Evolutionary conservation across 2,888 invertebrate species (phyloP).

Genomic region (Apamea epomidion): DNA sequence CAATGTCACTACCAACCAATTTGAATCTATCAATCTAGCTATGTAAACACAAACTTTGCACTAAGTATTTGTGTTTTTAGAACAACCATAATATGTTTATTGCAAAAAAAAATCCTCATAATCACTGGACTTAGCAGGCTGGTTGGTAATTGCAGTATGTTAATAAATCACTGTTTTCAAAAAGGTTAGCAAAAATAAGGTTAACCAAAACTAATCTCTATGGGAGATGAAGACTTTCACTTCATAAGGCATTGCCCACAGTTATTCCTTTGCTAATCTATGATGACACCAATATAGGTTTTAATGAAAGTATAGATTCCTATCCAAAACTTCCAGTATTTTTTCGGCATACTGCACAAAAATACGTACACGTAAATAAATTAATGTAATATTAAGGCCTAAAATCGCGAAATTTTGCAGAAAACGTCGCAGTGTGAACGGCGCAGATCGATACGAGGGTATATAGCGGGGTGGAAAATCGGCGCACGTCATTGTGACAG

Average conservation of each 20-base stretch:
- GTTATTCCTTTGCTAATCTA: too few relatives aligned
- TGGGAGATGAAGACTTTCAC: background rate
- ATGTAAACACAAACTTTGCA: background rate
- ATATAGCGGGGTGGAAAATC: background rate
- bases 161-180: background rate
- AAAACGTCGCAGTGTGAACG: slow-evolving; percentile 1
- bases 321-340: background rate
- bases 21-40: background rate
- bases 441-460: background rate
- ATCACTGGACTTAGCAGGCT: background rate
- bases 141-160: background rate
- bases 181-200: background rate
- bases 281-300: background rate
- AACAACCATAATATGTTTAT: too few relatives aligned
- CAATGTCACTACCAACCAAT: too few relatives aligned
- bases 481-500: background rate
- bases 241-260: background rate
- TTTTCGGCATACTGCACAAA: accelerated
- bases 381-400: background rate
- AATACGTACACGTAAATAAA: background rate
- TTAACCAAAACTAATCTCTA: slow-evolving; percentile 1
- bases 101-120: background rate
- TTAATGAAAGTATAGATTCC: background rate
- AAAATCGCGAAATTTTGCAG: background rate
- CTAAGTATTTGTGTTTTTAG: background rate